Conservation (phyloP, 1,140 invertebrate species). For the Agrypnia vestita region DNA sequence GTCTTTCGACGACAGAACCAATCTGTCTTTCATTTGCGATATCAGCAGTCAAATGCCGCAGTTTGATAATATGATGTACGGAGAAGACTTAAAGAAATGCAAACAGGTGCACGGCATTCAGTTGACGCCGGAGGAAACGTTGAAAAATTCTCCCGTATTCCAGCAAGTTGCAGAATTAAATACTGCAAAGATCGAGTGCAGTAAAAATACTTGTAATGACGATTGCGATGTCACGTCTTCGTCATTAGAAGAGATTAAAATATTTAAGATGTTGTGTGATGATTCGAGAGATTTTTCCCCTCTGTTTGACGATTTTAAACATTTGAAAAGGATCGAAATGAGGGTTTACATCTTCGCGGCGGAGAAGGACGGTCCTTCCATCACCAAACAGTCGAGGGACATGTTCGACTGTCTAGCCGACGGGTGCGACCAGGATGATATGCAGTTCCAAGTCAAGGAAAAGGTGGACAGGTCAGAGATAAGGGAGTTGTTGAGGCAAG, state of each 20-base stretch:
- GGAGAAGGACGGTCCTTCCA: conserved; percentile 25
- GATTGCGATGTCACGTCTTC: neutral
- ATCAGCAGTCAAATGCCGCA: conserved; percentile 11
- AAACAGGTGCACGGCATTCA: conserved; percentile 11
- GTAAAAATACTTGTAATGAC: neutral
- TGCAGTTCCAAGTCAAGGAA: conserved; percentile 55
- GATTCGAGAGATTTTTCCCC: conserved; percentile 32
- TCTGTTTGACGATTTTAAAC: conserved; percentile 49
- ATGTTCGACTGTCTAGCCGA: conserved; percentile 54
- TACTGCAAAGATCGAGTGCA: neutral
- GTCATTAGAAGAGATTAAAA: conserved; percentile 8
- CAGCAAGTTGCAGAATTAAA: conserved; percentile 19
- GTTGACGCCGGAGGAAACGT: conserved; percentile 27
- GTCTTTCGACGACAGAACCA: conserved; percentile 42
- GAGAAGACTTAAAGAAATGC: conserved; percentile 10
- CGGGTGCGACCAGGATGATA: conserved; percentile 50
- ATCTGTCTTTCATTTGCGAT: conserved; percentile 47
- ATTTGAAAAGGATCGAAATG: conserved; percentile 24
- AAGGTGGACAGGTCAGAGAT: conserved; percentile 43
- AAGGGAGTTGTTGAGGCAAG: conserved; percentile 35
- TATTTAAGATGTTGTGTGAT: conserved; percentile 9
- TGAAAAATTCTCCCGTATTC: conserved; percentile 39
- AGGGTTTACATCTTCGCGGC: conserved; percentile 53
- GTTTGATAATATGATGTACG: neutral
- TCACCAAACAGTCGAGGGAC: conserved; percentile 50